These are phyloP conservation scores for Amia ocellicauda DNA, from an alignment of 2,113 vertebrate genomes.

Conservation along the genomic window DNA sequence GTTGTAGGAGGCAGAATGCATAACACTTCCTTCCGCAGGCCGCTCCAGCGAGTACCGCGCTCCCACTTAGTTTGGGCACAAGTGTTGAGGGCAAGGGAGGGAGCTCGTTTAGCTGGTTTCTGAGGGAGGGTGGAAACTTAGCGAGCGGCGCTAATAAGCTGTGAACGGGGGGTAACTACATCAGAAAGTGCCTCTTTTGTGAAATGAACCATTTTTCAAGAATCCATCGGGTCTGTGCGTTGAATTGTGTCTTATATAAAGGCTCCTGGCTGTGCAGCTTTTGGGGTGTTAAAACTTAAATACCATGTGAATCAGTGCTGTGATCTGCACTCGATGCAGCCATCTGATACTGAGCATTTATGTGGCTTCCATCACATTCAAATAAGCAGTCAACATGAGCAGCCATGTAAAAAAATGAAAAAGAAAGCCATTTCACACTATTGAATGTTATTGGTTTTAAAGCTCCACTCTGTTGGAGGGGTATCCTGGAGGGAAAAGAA, in stretches of 20 bases:
- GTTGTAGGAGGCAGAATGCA: background rate
- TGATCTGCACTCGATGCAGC: background rate
- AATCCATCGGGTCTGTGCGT: background rate
- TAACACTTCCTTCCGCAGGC: background rate
- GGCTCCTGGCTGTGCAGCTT: background rate
- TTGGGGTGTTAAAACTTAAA: background rate
- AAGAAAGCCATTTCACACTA: background rate
- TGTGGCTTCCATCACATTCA: background rate
- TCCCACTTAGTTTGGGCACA: no score
- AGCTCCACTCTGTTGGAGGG: background rate
- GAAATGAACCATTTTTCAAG: background rate
- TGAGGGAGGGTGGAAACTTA: background rate
- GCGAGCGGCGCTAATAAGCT: background rate
- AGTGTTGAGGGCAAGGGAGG: background rate
- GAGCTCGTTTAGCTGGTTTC: background rate
- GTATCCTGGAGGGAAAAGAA: background rate
- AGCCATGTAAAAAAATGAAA: background rate
- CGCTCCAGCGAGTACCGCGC: background rate
- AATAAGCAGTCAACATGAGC: background rate
- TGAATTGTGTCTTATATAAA: constrained; percentile 17
- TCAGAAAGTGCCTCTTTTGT: background rate
- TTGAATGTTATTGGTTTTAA: background rate
- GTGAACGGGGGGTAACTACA: background rate
- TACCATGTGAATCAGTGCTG: constrained; percentile 17
- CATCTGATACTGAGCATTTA: background rate